phyloP scores from a whole-genome alignment of 1,140 invertebrate species.

The Achatina immaculata region DNA sequence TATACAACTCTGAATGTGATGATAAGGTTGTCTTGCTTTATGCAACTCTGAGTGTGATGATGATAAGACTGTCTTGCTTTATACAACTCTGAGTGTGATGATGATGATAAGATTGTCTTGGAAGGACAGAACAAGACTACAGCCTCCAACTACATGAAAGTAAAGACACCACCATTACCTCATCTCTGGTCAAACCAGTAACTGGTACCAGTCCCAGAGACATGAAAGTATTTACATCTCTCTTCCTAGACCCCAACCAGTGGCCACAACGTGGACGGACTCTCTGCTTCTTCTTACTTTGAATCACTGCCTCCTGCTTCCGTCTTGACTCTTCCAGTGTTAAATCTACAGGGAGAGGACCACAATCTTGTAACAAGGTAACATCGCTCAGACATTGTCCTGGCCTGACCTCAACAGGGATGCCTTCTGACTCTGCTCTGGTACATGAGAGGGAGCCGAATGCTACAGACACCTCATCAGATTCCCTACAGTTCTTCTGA shows the following conservation, averaged over 20 bases:
- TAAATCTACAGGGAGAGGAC: neutral
- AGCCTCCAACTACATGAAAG: no score
- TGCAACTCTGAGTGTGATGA: no score
- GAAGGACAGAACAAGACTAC: neutral
- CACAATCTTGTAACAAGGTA: no score
- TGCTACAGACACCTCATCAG: neutral
- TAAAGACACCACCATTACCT: neutral
- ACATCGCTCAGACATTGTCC: no score
- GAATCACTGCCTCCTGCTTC: slow-evolving; percentile 54
- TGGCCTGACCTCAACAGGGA: no score
- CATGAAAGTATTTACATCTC: neutral
- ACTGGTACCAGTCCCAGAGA: neutral
- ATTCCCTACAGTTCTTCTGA: neutral
- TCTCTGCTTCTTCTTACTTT: slow-evolving; percentile 43
- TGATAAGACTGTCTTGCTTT: neutral
- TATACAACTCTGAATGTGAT: no score
- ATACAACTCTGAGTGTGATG: neutral
- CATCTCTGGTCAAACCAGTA: slow-evolving; percentile 36
- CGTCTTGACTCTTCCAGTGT: slow-evolving; percentile 46
- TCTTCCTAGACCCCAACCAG: slow-evolving; percentile 46
- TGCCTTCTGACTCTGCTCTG: no score
- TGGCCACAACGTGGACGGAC: slow-evolving; percentile 51
- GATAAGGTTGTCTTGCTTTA: no score
- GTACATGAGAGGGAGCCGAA: neutral
- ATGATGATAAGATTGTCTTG: neutral